phyloP scores from a whole-genome alignment of 1,140 invertebrate species.

The Aphidius gifuensis region DNA sequence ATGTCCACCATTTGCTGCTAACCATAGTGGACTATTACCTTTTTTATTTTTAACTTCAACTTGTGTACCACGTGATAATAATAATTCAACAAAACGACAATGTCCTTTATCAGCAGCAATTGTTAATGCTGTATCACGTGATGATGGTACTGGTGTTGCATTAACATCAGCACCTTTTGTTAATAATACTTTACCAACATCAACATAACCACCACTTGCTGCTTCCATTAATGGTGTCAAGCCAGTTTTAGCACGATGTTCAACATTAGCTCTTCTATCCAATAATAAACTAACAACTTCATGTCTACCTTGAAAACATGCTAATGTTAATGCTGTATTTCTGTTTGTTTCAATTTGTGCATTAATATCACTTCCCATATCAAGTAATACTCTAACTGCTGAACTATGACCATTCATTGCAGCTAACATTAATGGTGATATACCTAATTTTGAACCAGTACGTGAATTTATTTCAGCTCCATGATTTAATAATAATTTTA shows the following conservation, averaged over 20 bases:
- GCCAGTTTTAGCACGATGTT: constrained; percentile 98
- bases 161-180: constrained; percentile 98
- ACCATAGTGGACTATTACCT: constrained; percentile 97
- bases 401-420: constrained; percentile 99
- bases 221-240: constrained; percentile 99
- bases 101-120: constrained; percentile 99
- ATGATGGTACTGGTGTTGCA: constrained; percentile 95
- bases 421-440: constrained; percentile 98
- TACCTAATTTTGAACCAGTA: constrained; percentile 94
- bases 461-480: constrained; percentile 98
- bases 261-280: constrained; percentile 96
- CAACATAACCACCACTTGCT: constrained; percentile 97
- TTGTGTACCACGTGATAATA: constrained; percentile 70
- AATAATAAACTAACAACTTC: constrained; percentile 95
- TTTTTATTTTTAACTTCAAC: constrained; percentile 99
- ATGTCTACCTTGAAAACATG: constrained; percentile 98
- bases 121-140: constrained; percentile 95
- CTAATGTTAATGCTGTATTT: constrained; percentile 97
- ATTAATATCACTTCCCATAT: constrained; percentile 99
- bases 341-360: constrained; percentile 99
- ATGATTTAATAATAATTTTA: constrained; percentile 85
- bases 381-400: constrained; percentile 84
- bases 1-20: constrained; percentile 97
- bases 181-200: constrained; percentile 92
- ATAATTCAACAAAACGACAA: constrained; percentile 90